A percentile compares a stretch with the other conserved stretches of the same genome.
phyloP scores from a whole-genome alignment of 2,888 invertebrate genomes.

The Orthosia cruda region DNA sequence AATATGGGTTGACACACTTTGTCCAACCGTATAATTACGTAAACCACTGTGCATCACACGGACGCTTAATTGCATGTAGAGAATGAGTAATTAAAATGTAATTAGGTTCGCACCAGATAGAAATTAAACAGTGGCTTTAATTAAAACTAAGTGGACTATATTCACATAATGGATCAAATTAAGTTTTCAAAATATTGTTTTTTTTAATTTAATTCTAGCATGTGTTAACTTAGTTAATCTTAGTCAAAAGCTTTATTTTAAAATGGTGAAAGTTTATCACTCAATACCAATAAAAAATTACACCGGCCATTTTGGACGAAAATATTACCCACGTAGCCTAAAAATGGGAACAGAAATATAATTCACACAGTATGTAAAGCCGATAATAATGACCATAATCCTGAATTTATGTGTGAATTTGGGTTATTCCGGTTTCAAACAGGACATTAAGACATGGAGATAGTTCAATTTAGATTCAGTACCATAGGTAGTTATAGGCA shows the following conservation, averaged over 20 bases:
- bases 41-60: slow-evolving; percentile 48
- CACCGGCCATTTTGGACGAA: background rate
- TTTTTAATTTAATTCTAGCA: too few species aligned
- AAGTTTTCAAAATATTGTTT: background rate
- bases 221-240: background rate
- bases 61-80: slow-evolving; percentile 35
- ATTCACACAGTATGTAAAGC: background rate
- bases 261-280: background rate
- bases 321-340: slow-evolving; percentile 12
- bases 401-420: slow-evolving; percentile 38
- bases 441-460: slow-evolving; percentile 7
- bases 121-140: slow-evolving; percentile 31
- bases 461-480: slow-evolving; percentile 39
- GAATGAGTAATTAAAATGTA: slow-evolving; percentile 43
- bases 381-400: slow-evolving; percentile 35
- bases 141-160: slow-evolving; percentile 12
- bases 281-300: background rate
- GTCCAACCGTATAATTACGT: slow-evolving; percentile 45
- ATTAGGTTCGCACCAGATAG: slow-evolving; percentile 28
- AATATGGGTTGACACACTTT: slow-evolving; percentile 34
- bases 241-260: background rate
- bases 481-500: background rate
- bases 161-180: background rate
- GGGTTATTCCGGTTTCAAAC: slow-evolving; percentile 15
- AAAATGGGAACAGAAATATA: slow-evolving; percentile 7